Evolutionary conservation across 1,140 invertebrate genomes (phyloP).

Genomic region (Drosophila nebulosa): DNA sequence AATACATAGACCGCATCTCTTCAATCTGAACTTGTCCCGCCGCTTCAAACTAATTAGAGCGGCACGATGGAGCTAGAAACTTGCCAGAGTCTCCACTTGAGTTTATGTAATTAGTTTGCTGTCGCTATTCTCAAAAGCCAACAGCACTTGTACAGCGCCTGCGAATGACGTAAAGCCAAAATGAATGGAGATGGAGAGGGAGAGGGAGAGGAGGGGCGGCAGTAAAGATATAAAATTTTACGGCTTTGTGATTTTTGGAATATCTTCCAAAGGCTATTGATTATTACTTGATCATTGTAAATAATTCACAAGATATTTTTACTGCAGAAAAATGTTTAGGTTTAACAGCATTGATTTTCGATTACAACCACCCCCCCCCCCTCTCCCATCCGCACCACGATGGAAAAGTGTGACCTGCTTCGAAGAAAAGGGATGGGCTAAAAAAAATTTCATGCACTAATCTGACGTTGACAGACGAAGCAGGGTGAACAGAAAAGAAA

Average conservation of each 20-base stretch:
- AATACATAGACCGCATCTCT: slow-evolving; percentile 43
- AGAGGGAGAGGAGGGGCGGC: no score
- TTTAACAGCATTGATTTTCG: slow-evolving; percentile 68
- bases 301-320: slow-evolving; percentile 55
- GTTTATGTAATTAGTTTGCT: slow-evolving; percentile 60
- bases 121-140: slow-evolving; percentile 17
- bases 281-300: slow-evolving; percentile 69
- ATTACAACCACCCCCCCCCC: slow-evolving; percentile 45
- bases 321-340: slow-evolving; percentile 16
- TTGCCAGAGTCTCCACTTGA: slow-evolving; percentile 23
- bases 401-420: slow-evolving; percentile 12
- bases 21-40: slow-evolving; percentile 53
- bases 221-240: slow-evolving; percentile 68
- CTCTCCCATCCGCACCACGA: no score
- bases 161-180: slow-evolving; percentile 19
- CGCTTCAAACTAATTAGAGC: slow-evolving; percentile 64
- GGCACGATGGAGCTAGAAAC: slow-evolving; percentile 6
- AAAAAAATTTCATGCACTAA: slow-evolving; percentile 63
- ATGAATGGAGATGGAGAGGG: neutral
- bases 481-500: neutral
- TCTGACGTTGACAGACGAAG: slow-evolving; percentile 47
- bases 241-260: slow-evolving; percentile 69
- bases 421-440: neutral
- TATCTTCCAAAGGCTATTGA: slow-evolving; percentile 53
- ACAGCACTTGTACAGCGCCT: slow-evolving; percentile 15